Base-by-base conservation (phyloP, 2,113 vertebrate species). In the Elephas maximus region DNA sequence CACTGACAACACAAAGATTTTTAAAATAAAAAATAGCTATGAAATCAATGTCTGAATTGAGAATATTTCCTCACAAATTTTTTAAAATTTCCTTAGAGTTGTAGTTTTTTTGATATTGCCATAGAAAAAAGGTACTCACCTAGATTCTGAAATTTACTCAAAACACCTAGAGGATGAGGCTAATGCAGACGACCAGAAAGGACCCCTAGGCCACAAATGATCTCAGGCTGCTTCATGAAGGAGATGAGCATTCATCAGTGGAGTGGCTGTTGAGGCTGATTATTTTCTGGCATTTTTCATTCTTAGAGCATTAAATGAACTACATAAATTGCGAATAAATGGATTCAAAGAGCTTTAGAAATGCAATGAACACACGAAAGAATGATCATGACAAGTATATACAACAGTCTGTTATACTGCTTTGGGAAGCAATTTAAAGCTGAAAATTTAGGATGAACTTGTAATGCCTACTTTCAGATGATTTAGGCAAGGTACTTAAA, bases 371-470 rank as follows among this genome's bases (percentile, higher is more conserved):
- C 8, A 65, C 33, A 78, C 33, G 73, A 45, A 85, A 53, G 4
- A 94, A 83, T 69, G 71, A 87, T 91, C 23, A 74, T 87, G 74
- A 86, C 74, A 81, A 96, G 73, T 60, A 14, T 14, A 74, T 20
- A 73, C 2, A 77, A 76, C 57, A 77, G 6, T 69, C 26, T 93
- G 37, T 86, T 92, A 48, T 45, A 41, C 18, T 60, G 51, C 8
- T 10, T 88, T 60, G 30, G 30, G 77, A 77, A 48, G 0, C 21
- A 81, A 81, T 94, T 96, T 85, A 88, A 92, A 91, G 5, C 71
- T 92, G 11, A 62, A 81, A 76, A 94, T 26, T 84, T 53, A 28
- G 37, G 92, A 83, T 79, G 33, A 82, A 85, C 88, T 96, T 95
- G 8, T 12, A 67, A 41, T 12, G 53, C 11, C 18, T 77, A 67